phyloP scores from a whole-genome alignment of 2,797 vertebrate genomes.

The Phoeniculus purpureus region DNA sequence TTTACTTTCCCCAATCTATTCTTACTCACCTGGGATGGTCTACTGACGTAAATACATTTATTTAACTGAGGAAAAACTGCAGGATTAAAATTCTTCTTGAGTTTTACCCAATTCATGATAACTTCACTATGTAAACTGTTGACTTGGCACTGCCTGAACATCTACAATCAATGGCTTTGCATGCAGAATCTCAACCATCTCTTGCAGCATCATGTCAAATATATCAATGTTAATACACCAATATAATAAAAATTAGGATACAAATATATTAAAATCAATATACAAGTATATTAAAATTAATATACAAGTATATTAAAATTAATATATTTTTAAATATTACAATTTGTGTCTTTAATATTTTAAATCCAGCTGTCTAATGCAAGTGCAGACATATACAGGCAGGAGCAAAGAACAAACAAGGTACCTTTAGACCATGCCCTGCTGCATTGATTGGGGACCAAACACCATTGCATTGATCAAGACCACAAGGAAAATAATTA shows the following conservation, averaged over 20 bases:
- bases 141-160: neutral
- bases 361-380: neutral
- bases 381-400: neutral
- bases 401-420: slow-evolving; percentile 16
- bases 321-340: too few species aligned
- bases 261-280: too few species aligned
- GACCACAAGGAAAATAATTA: neutral
- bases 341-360: neutral
- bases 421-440: neutral
- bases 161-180: neutral
- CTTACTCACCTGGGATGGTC: slow-evolving; percentile 41
- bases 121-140: neutral
- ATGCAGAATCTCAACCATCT: neutral
- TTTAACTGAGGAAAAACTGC: neutral
- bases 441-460: neutral
- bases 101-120: neutral
- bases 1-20: neutral
- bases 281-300: too few species aligned
- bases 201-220: neutral
- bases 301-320: too few species aligned
- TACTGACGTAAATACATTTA: slow-evolving; percentile 4
- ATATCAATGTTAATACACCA: too few species aligned
- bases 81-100: slow-evolving; percentile 16
- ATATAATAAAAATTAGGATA: too few species aligned
- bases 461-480: neutral